Conservation (phyloP, 2,888 invertebrate genomes). For the Bembecia ichneumoniformis region DNA sequence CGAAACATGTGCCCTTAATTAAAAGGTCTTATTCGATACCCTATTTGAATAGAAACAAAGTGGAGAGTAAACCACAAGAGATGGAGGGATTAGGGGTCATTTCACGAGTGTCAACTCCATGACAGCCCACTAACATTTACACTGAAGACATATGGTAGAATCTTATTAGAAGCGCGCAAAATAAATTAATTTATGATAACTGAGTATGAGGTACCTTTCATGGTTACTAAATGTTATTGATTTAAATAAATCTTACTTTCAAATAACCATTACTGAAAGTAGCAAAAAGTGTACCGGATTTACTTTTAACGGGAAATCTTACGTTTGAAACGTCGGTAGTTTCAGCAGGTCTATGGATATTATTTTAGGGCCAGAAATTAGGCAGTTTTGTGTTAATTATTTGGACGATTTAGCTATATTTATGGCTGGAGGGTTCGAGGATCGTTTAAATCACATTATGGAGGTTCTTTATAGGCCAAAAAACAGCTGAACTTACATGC, state of each 20-base stretch:
- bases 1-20: constrained; percentile 7
- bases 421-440: too few relatives aligned
- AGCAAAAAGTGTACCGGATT: constrained; percentile 11
- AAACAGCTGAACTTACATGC: constrained; percentile 9
- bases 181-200: constrained; percentile 7
- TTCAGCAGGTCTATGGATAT: constrained; percentile 19
- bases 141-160: constrained; percentile 5
- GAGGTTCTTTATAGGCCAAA: constrained; percentile 6
- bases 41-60: constrained; percentile 12
- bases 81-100: constrained; percentile 6
- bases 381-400: too few relatives aligned
- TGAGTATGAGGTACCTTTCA: constrained; percentile 10
- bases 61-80: constrained; percentile 12
- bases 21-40: constrained; percentile 14
- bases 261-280: constrained; percentile 8
- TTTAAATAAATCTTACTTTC: constrained; percentile 14
- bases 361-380: constrained; percentile 10
- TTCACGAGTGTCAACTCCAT: constrained; percentile 7
- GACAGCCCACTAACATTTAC: constrained; percentile 15
- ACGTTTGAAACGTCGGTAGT: constrained; percentile 14
- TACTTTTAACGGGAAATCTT: constrained; percentile 8
- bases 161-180: constrained; percentile 10
- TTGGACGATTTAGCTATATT: too few relatives aligned
- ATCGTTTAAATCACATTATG: too few relatives aligned
- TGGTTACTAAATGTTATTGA: constrained; percentile 10